phyloP scores from a whole-genome alignment of 2,797 vertebrate species.

The Crax fasciolata region DNA sequence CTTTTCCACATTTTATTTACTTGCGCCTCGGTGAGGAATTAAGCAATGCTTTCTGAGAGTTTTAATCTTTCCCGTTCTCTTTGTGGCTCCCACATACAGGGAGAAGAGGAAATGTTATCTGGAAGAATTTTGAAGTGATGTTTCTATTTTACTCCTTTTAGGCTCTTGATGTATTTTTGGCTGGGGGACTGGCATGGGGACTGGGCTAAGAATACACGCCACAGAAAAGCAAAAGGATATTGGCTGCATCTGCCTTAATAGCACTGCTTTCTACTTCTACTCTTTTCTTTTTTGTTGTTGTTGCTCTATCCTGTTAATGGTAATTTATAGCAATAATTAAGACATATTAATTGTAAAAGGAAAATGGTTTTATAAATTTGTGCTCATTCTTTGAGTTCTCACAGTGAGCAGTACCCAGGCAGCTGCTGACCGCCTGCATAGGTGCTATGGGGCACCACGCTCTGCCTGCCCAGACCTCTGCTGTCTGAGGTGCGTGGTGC shows the following conservation, averaged over 20 bases:
- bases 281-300: background rate
- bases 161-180: conserved; percentile 72
- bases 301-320: background rate
- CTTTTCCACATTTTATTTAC: conserved; percentile 65
- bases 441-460: background rate
- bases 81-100: conserved; percentile 20
- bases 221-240: background rate
- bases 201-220: conserved; percentile 57
- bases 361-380: background rate
- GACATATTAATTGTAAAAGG: background rate
- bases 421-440: background rate
- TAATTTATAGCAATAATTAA: background rate
- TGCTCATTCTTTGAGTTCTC: background rate
- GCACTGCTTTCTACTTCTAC: background rate
- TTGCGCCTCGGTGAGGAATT: conserved; percentile 52
- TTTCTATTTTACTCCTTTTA: conserved; percentile 72
- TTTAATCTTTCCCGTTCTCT: conserved; percentile 69
- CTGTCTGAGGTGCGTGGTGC: background rate
- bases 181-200: conserved; percentile 40
- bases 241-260: background rate
- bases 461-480: background rate
- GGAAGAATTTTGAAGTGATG: conserved; percentile 66
- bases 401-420: background rate
- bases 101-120: conserved; percentile 40
- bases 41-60: conserved; percentile 48